Conservation (phyloP, 2,888 invertebrate species). For the Drosophila mimica region DNA sequence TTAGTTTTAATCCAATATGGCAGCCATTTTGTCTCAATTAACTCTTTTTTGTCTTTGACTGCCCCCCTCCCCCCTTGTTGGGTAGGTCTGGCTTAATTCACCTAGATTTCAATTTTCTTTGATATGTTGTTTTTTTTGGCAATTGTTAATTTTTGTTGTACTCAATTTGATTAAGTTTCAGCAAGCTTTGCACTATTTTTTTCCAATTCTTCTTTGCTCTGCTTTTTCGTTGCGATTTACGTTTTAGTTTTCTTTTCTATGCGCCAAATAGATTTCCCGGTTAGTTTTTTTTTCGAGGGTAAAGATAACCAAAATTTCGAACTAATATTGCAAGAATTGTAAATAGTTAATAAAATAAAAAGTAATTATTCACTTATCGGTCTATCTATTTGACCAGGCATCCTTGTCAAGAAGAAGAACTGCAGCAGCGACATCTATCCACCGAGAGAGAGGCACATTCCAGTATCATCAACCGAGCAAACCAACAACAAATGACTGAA, state of each 20-base stretch:
- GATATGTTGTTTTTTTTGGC: slow-evolving; percentile 38
- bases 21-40: slow-evolving; percentile 80
- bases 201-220: slow-evolving; percentile 55
- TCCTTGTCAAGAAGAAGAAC: slow-evolving; percentile 20
- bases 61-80: background rate
- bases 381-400: slow-evolving; percentile 33
- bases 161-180: slow-evolving; percentile 47
- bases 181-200: slow-evolving; percentile 54
- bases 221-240: slow-evolving; percentile 65
- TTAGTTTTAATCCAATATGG: slow-evolving; percentile 83
- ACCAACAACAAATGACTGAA: slow-evolving; percentile 81
- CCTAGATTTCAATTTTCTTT: slow-evolving; percentile 68
- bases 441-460: slow-evolving; percentile 52
- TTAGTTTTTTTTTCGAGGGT: slow-evolving; percentile 22
- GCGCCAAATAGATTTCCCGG: slow-evolving; percentile 70
- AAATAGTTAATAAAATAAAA: slow-evolving; percentile 2
- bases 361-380: slow-evolving; percentile 34
- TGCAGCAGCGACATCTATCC: slow-evolving; percentile 48
- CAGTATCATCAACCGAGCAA: slow-evolving; percentile 43
- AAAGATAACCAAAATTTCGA: slow-evolving; percentile 3
- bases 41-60: slow-evolving; percentile 60
- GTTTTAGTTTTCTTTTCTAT: slow-evolving; percentile 62
- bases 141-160: slow-evolving; percentile 46
- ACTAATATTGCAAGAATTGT: background rate
- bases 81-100: slow-evolving; percentile 55